A percentile compares a stretch with the other conserved stretches of the same genome.
Conservation (phyloP, 2,888 invertebrate genomes). For the Willowsia nigromaculata region DNA sequence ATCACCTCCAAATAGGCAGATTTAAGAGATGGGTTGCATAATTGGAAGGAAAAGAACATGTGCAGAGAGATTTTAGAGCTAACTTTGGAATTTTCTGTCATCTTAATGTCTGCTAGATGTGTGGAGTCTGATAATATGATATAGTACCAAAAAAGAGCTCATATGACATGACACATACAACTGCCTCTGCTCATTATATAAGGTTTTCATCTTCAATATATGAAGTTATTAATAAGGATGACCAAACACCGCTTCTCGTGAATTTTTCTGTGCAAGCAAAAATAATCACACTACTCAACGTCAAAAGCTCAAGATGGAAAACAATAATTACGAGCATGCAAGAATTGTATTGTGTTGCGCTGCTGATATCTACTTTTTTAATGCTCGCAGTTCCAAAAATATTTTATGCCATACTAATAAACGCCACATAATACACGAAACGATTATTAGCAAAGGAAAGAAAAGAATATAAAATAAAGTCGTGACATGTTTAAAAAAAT, state of each 20-base stretch:
- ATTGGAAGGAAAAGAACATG: too few species aligned
- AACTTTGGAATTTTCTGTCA: too few species aligned
- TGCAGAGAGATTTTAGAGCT: too few species aligned
- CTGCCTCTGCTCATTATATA: too few species aligned
- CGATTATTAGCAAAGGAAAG: not conserved
- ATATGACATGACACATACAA: too few species aligned
- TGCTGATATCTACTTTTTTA: not conserved
- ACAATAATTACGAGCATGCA: not conserved
- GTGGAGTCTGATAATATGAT: too few species aligned
- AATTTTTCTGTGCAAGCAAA: slow-evolving; percentile 16
- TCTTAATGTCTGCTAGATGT: too few species aligned
- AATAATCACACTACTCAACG: not conserved
- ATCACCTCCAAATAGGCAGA: too few species aligned
- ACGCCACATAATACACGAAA: too few species aligned
- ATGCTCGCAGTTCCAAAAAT: not conserved
- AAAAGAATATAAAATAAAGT: not conserved
- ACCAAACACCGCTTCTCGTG: not conserved
- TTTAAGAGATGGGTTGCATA: too few species aligned
- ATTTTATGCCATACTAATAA: too few species aligned
- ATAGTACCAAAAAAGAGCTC: too few species aligned
- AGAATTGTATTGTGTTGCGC: not conserved
- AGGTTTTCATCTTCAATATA: not conserved
- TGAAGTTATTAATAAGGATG: slow-evolving; percentile 54
- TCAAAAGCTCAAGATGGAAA: not conserved
- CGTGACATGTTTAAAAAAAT: not conserved